Conservation (phyloP, 2,888 invertebrate genomes). For the Perizoma flavofasciatum region DNA sequence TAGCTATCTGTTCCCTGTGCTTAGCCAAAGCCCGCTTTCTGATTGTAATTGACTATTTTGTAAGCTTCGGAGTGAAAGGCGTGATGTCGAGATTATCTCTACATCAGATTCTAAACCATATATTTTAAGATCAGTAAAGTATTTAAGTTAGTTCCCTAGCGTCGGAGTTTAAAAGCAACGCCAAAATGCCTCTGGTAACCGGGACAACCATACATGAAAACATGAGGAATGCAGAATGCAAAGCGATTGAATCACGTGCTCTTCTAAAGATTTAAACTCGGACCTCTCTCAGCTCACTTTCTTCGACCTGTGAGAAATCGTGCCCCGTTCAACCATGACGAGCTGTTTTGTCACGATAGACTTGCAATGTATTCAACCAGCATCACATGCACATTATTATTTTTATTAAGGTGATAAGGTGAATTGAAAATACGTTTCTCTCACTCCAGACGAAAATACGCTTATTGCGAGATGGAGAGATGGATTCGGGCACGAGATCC, state of each 20-base stretch:
- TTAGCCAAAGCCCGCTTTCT: constrained; percentile 54
- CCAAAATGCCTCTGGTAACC: no score
- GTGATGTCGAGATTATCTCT: constrained; percentile 29
- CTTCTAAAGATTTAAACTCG: constrained; percentile 52
- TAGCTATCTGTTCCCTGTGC: constrained; percentile 50
- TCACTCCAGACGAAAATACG: no score
- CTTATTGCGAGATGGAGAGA: no score
- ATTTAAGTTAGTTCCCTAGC: no score
- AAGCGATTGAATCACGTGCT: constrained; percentile 51
- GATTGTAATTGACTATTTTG: constrained; percentile 57
- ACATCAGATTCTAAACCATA: constrained; percentile 34
- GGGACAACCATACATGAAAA: constrained; percentile 37
- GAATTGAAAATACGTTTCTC: no score
- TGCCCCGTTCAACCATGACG: constrained; percentile 54
- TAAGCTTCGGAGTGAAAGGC: constrained; percentile 60
- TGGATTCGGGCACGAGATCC: no score
- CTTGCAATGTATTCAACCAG: constrained; percentile 15
- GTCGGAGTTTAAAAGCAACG: no score
- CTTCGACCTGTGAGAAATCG: constrained; percentile 71
- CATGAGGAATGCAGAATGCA: constrained; percentile 43
- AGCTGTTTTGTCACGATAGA: constrained; percentile 48
- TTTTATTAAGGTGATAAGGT: no score
- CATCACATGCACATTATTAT: no score
- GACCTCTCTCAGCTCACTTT: constrained; percentile 54
- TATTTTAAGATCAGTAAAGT: neutral